Conservation (phyloP, 2,888 invertebrate species). For the Theretra japonica region DNA sequence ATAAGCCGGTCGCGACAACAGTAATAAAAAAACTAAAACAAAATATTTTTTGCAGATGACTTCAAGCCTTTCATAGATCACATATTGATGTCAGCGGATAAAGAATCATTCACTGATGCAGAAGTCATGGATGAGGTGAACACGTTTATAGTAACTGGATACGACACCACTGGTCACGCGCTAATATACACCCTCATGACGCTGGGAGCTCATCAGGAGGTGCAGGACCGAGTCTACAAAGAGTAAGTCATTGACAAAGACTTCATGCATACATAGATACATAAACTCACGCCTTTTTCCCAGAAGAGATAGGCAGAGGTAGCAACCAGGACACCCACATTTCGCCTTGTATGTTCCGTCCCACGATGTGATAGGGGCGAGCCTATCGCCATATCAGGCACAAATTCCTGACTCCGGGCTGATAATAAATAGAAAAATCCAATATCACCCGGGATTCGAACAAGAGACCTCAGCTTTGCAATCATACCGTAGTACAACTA, state of each 20-base stretch:
- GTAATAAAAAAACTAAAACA: neutral
- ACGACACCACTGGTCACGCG: conserved; percentile 30
- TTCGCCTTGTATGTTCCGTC: too few relatives aligned
- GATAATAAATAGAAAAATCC: too few relatives aligned
- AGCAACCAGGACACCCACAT: too few relatives aligned
- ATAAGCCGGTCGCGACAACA: neutral
- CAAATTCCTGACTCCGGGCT: too few relatives aligned
- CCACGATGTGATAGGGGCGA: too few relatives aligned
- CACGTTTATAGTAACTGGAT: conserved; percentile 33
- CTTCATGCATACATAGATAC: too few relatives aligned
- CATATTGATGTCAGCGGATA: conserved; percentile 29
- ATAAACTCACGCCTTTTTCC: too few relatives aligned
- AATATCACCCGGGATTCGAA: too few relatives aligned
- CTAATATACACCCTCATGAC: conserved; percentile 29
- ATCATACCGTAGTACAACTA: too few relatives aligned
- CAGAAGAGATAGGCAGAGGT: too few relatives aligned
- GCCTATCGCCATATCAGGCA: too few relatives aligned
- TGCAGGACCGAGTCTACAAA: conserved; percentile 33
- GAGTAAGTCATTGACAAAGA: conserved; percentile 32
- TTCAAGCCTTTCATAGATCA: conserved; percentile 32
- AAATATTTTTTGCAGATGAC: conserved; percentile 2
- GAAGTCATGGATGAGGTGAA: conserved; percentile 39
- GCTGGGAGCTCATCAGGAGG: conserved; percentile 31
- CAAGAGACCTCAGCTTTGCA: too few relatives aligned
- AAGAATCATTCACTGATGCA: conserved; percentile 31